phyloP scores from a whole-genome alignment of 2,888 invertebrate species.

The Phytoseiulus persimilis region DNA sequence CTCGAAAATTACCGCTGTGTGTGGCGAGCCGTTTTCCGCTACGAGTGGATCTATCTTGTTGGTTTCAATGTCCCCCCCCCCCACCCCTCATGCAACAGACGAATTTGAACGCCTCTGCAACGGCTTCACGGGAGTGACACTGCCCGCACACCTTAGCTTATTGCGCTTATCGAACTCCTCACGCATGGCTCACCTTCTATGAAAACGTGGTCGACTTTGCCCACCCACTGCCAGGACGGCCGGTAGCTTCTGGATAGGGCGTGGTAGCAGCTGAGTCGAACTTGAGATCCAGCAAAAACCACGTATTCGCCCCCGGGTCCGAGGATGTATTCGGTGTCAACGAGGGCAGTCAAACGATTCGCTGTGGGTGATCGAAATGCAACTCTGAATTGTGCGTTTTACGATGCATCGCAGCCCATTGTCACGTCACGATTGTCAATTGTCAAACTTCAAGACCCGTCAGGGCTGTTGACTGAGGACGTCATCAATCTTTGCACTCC shows the following conservation, averaged over 20 bases:
- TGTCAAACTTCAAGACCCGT: too few species aligned
- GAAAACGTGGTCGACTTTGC: constrained; percentile 32
- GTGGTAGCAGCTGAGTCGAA: constrained; percentile 28
- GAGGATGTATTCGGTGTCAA: constrained; percentile 29
- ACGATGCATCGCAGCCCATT: neutral
- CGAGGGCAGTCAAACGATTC: constrained; percentile 9
- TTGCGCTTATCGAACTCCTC: too few species aligned
- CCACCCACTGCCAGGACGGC: constrained; percentile 30
- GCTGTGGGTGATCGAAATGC: neutral
- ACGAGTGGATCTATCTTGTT: too few species aligned
- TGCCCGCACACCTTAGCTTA: too few species aligned
- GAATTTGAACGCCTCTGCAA: too few species aligned
- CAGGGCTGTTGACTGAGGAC: too few species aligned
- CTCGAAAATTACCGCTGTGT: neutral
- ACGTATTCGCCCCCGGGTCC: constrained; percentile 29
- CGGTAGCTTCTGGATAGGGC: constrained; percentile 12
- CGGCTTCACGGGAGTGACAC: too few species aligned
- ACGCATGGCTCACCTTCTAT: neutral
- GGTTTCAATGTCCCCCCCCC: too few species aligned
- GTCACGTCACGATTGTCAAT: too few species aligned
- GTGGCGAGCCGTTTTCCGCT: too few species aligned
- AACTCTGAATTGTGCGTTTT: neutral
- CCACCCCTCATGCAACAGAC: too few species aligned
- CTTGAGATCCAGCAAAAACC: constrained; percentile 23
- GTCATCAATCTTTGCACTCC: too few species aligned